Evolutionary conservation across 2,888 invertebrate species (phyloP), one percentile per base, ranked within the genome.

Genomic region (Dolichopus griseipennis): DNA sequence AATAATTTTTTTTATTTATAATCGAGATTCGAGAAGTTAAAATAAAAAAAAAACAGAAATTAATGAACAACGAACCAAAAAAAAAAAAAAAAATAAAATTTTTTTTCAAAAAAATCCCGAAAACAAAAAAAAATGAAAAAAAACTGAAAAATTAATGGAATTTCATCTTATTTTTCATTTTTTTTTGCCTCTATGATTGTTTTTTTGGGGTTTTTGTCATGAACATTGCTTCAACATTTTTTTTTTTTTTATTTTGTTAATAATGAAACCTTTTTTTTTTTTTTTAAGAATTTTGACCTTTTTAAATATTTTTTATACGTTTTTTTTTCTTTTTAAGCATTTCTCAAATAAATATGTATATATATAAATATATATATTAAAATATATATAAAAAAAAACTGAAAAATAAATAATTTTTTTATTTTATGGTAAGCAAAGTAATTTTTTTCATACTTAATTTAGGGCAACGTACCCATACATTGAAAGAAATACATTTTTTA

Each of bases 231-330:
- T 52, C 15, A 41, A 41, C 41, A 9, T 12, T 41, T 41, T 52
- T 18, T 18, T 52, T 52, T 52, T 52, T 52, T n/a, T 52, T n/a
- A n/a, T 52, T n/a, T 18, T 52, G 52, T 52, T 52, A 52, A 52
- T 52, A 52, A 52, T 15, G 52, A 52, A 52, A 52, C 52, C 52
- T 52, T 52, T 52, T 52, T 52, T 41, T 41, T 41, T 41, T 41
- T 41, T 52, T 52, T 52, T 52, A 15, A 52, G 52, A 52, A 52
- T 52, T 52, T 52, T 52, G 52, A 52, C 52, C 52, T 52, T 52
- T 52, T 52, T 18, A 52, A 52, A 52, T 18, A 52, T 52, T 52
- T 52, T 52, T 52, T 18, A 18, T 52, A 18, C 15, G 18, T 18
- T 52, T 52, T 52, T 52, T 41, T 41, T 41, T 15, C 41, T 41